Conservation (phyloP, 2,888 invertebrate genomes). For the Erebia aethiops region DNA sequence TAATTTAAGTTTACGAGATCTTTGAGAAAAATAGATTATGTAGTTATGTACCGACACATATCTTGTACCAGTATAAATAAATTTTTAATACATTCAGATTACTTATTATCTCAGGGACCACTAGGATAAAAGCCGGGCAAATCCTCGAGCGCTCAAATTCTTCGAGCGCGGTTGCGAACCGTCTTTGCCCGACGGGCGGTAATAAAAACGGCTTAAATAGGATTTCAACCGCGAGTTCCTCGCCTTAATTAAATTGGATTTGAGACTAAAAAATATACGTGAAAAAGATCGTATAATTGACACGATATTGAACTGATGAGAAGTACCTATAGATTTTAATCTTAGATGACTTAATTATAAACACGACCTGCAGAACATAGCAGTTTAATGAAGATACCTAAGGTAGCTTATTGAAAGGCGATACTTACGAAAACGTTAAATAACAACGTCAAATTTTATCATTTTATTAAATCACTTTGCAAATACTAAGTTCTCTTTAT, state of each 20-base stretch:
- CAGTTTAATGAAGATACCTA: too few relatives aligned
- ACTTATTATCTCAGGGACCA: constrained; percentile 65
- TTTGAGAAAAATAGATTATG: neutral
- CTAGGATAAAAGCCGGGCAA: constrained; percentile 74
- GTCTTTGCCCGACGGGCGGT: constrained; percentile 81
- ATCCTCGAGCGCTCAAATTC: constrained; percentile 78
- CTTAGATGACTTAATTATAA: neutral
- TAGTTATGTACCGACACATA: constrained; percentile 5
- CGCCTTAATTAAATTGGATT: constrained; percentile 83
- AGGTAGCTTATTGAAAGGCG: neutral
- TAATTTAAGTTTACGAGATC: neutral
- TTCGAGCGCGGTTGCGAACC: constrained; percentile 75
- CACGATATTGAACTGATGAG: constrained; percentile 43
- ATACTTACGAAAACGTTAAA: neutral
- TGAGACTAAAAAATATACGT: constrained; percentile 81
- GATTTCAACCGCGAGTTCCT: constrained; percentile 82
- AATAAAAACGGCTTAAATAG: constrained; percentile 83
- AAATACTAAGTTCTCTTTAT: neutral
- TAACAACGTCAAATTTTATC: neutral
- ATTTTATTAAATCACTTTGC: neutral
- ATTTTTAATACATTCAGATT: constrained; percentile 69
- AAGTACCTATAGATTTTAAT: too few relatives aligned
- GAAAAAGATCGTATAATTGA: constrained; percentile 80
- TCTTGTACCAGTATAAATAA: constrained; percentile 51
- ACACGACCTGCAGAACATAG: too few relatives aligned